These are phyloP conservation scores for Pharmacophagus antenor DNA, from an alignment of 2,888 invertebrate species.

Conservation along the genomic window DNA sequence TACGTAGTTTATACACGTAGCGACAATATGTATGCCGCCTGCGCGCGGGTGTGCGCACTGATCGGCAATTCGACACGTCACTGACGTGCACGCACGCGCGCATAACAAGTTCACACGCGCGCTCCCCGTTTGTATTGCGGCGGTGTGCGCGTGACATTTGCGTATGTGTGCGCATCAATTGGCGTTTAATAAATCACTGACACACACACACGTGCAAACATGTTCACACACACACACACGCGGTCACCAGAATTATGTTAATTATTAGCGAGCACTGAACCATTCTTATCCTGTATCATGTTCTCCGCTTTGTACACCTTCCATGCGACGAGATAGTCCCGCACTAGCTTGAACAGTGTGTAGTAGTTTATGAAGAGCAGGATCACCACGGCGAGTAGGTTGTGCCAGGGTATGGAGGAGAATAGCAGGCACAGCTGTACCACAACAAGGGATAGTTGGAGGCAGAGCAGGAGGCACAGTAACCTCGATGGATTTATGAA, in stretches of 20 bases:
- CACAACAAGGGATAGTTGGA: conserved; percentile 86
- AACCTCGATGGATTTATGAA: conserved; percentile 92
- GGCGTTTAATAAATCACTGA: too few species aligned
- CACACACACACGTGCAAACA: too few species aligned
- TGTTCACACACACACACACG: neutral
- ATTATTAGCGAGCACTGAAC: conserved; percentile 33
- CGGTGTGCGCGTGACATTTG: too few species aligned
- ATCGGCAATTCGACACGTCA: too few species aligned
- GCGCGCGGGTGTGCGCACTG: too few species aligned
- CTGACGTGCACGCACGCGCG: too few species aligned
- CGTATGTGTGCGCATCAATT: too few species aligned
- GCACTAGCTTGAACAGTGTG: conserved; percentile 92
- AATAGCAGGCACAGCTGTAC: conserved; percentile 90
- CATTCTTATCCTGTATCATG: conserved; percentile 83
- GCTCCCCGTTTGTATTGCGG: too few species aligned
- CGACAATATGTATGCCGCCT: too few species aligned
- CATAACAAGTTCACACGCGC: neutral
- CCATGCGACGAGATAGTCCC: conserved; percentile 93
- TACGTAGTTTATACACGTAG: neutral
- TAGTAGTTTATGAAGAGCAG: conserved; percentile 95
- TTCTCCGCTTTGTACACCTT: conserved; percentile 88
- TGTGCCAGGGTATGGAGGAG: conserved; percentile 94
- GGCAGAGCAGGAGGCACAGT: conserved; percentile 85
- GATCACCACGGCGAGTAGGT: conserved; percentile 91
- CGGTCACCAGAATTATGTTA: neutral